Base-by-base conservation (phyloP, 2,888 invertebrate species). In the Yponomeuta sedellus region DNA sequence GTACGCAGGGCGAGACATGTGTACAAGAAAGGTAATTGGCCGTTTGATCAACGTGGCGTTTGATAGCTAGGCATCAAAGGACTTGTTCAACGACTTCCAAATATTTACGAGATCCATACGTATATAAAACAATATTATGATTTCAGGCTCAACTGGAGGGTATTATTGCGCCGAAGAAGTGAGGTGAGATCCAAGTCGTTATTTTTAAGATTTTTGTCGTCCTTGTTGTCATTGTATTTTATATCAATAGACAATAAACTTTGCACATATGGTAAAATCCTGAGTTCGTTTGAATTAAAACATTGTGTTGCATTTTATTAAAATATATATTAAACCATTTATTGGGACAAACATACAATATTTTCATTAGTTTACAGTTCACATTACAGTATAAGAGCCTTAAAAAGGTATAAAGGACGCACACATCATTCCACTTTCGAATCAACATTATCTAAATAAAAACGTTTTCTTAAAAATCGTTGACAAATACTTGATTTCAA, bases 151-250 rank as follows among this genome's bases (percentile, higher is more conserved):
- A 98, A 92, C 91, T 98, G 71, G 98, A 98, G 90, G 98, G 97
- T 72, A 97, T 98, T 73, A 97, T 98, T 73, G 97, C 97, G 66
- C 97, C 97, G 39, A 98, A 97, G 92, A 98, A 98, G 88, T 97
- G 93, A 92, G 96, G 86, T 95, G 90, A 89, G 34, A 67, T 65
- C 66, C 62, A 63, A 72, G 16, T 71, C 74, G 72, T 25, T 39
- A 57, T 63, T 66, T 65, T 39, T 25, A 19, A 44, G 61, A 64
- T 64, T 64, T 68, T 62, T 40, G 39, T 61, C 12, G 40, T 25
- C 16, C 22, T 66, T 25, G 11, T 63, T 20, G 20, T 25, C 57
- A 57, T 2, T 57, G 44, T 52, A 52, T 59, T 58, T 20, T 12
- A 59, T 59, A 22, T 59, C 20, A 11, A 58, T 58, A 22, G 58